phyloP scores from a whole-genome alignment of 2,888 invertebrate species.

The Drosophila phalerata region DNA sequence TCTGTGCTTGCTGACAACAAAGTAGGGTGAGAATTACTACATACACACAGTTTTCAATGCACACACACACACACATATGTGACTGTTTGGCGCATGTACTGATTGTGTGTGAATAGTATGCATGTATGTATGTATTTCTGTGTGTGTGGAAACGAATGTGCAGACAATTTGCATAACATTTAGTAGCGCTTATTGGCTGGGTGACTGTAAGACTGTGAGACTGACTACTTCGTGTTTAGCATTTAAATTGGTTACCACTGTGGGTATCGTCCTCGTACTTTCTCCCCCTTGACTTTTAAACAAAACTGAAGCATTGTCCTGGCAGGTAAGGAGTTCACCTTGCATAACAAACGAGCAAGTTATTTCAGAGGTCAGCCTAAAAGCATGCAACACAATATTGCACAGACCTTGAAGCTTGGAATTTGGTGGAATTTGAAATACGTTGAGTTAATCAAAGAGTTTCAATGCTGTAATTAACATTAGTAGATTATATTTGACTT shows the following conservation, averaged over 20 bases:
- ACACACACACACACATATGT: not conserved
- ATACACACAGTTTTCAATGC: slow-evolving; percentile 1
- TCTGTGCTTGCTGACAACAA: slow-evolving; percentile 14
- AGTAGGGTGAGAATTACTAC: slow-evolving; percentile 19
- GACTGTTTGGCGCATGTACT: slow-evolving; percentile 20
- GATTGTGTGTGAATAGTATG: not conserved
- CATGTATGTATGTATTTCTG: not conserved
- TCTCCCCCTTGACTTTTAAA: slow-evolving; percentile 1
- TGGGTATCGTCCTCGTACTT: slow-evolving; percentile 5
- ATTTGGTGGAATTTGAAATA: not conserved
- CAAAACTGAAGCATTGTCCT: slow-evolving; percentile 18
- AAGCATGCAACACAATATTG: slow-evolving; percentile 27
- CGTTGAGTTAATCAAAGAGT: slow-evolving; percentile 1
- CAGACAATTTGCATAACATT: slow-evolving; percentile 67
- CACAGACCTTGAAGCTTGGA: slow-evolving; percentile 10
- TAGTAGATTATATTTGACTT: not conserved
- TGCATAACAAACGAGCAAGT: slow-evolving; percentile 23
- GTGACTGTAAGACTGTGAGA: slow-evolving; percentile 3
- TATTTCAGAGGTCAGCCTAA: slow-evolving; percentile 29
- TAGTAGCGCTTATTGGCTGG: slow-evolving; percentile 50
- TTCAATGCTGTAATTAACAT: slow-evolving; percentile 2
- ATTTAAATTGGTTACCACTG: slow-evolving; percentile 55
- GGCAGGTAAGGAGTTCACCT: slow-evolving; percentile 15
- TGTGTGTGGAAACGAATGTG: slow-evolving; percentile 13
- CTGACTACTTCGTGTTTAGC: slow-evolving; percentile 50